Percentiles rank a stretch among this genome's conserved stretches.
Conservation (phyloP, 2,113 vertebrate genomes). For the Callaeas wilsoni region DNA sequence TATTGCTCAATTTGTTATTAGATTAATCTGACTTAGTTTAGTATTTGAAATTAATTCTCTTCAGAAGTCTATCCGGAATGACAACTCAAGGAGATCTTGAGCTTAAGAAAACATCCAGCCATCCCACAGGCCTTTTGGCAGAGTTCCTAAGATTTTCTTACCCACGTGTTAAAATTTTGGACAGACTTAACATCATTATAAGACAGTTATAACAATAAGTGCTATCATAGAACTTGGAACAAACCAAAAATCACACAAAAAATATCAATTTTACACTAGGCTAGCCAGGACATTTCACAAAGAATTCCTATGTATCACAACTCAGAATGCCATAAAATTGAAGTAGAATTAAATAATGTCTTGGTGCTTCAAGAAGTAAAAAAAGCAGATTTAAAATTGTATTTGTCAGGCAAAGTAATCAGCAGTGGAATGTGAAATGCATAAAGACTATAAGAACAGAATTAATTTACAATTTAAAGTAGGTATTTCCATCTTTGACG, state of each 20-base stretch:
- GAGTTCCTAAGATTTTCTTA: not conserved
- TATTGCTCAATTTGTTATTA: not conserved
- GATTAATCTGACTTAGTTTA: not conserved
- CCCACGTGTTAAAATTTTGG: not conserved
- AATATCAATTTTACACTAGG: not conserved
- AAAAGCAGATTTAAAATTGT: not conserved
- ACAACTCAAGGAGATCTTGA: not conserved
- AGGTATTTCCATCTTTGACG: not conserved
- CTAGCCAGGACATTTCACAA: not conserved
- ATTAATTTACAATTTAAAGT: not conserved
- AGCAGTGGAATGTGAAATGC: not conserved
- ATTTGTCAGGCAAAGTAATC: slow-evolving; percentile 2
- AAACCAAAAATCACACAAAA: not conserved
- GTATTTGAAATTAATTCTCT: not conserved
- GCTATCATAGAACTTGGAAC: not conserved
- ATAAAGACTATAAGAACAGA: not conserved
- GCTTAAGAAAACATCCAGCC: not conserved
- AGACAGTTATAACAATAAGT: not conserved
- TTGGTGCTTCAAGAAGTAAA: not conserved
- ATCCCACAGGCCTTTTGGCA: not conserved
- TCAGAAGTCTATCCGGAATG: not conserved
- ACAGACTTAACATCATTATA: not conserved
- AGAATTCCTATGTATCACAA: not conserved
- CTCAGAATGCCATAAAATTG: not conserved
- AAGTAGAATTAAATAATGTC: not conserved